Evolutionary conservation across 2,113 vertebrate species (phyloP).

Genomic region (Pollachius pollachius): DNA sequence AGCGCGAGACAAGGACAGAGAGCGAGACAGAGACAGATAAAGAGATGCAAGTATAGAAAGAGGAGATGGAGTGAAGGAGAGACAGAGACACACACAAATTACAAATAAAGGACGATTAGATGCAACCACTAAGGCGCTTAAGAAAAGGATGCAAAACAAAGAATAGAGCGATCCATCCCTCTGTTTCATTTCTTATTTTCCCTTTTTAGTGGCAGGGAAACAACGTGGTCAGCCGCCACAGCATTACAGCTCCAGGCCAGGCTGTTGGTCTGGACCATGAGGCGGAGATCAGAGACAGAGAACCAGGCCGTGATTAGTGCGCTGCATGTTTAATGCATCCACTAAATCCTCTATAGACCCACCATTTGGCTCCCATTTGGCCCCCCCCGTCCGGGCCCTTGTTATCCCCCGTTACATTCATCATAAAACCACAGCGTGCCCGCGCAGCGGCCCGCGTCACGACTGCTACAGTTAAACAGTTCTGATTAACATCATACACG

Average conservation of each 20-base stretch:
- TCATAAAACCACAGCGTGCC: slow-evolving; percentile 67
- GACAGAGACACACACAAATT: slow-evolving; percentile 25
- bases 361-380: slow-evolving; percentile 65
- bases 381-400: slow-evolving; percentile 51
- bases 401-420: slow-evolving; percentile 71
- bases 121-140: slow-evolving; percentile 13
- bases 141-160: slow-evolving; percentile 42
- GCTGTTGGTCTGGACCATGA: slow-evolving; percentile 62
- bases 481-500: slow-evolving; percentile 70
- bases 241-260: slow-evolving; percentile 36
- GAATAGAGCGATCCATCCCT: slow-evolving; percentile 8
- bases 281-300: slow-evolving; percentile 61
- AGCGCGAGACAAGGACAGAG: background rate
- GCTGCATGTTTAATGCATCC: slow-evolving; percentile 59
- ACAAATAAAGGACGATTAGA: slow-evolving; percentile 46
- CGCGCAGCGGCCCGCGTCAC: slow-evolving; percentile 45
- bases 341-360: slow-evolving; percentile 37
- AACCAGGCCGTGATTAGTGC: slow-evolving; percentile 48
- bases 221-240: slow-evolving; percentile 45
- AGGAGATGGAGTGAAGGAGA: background rate
- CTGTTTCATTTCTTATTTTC: slow-evolving; percentile 1
- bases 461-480: slow-evolving; percentile 65
- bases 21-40: background rate
- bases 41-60: background rate
- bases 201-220: slow-evolving; percentile 50